phyloP scores from a whole-genome alignment of 2,113 vertebrate species.

The Hemiprocne comata region DNA sequence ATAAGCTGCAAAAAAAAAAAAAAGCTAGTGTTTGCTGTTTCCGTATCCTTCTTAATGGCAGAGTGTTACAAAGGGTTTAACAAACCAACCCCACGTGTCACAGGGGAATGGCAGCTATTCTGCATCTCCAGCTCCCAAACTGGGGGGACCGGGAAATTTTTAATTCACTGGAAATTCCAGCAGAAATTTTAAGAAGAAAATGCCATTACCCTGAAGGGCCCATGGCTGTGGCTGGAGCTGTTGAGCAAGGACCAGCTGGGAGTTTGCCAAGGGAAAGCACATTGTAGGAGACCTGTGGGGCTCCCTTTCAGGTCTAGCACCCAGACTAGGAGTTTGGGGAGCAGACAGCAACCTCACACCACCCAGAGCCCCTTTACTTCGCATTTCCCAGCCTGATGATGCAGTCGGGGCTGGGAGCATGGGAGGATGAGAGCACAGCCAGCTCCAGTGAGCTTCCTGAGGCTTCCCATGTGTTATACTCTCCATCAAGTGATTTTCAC shows the following conservation, averaged over 20 bases:
- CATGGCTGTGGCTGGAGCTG: fast-evolving
- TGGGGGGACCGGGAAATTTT: background rate
- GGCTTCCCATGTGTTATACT: background rate
- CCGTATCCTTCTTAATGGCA: background rate
- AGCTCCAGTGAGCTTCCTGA: background rate
- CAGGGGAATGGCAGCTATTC: fast-evolving
- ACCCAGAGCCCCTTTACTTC: background rate
- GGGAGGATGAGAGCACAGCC: background rate
- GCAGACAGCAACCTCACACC: background rate
- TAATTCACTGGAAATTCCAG: background rate
- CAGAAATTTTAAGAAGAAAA: background rate
- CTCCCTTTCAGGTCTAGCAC: background rate
- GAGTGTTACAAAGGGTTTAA: background rate
- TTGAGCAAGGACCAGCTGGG: background rate
- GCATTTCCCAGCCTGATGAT: background rate
- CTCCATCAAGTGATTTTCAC: background rate
- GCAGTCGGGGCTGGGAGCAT: background rate
- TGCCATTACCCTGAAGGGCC: background rate
- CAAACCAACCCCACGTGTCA: fast-evolving
- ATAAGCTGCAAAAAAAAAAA: background rate
- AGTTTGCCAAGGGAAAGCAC: background rate
- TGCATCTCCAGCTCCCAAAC: background rate
- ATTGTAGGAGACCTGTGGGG: fast-evolving
- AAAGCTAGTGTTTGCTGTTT: background rate
- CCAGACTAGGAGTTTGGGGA: background rate